Conservation (phyloP, 2,888 invertebrate species). For the Zelleria hepariella region DNA sequence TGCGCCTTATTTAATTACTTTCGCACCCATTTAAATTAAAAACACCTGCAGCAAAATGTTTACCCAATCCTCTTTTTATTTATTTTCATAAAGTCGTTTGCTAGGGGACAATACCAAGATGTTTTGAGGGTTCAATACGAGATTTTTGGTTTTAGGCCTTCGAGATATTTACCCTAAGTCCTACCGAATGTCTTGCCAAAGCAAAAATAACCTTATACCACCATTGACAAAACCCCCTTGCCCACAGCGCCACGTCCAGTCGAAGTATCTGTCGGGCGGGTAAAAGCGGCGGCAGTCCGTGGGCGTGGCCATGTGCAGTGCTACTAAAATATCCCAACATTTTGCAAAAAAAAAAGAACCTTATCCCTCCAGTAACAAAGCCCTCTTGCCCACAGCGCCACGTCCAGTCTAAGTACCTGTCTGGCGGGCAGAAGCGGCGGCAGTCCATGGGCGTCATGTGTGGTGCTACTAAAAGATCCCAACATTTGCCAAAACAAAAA, state of each 20-base stretch:
- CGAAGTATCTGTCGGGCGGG: slow-evolving; percentile 87
- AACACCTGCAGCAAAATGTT: too few relatives aligned
- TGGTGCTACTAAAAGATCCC: slow-evolving; percentile 84
- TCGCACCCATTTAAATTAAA: too few relatives aligned
- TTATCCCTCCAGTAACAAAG: neutral
- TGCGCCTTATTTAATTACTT: too few relatives aligned
- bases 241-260: slow-evolving; percentile 61
- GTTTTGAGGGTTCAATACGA: too few relatives aligned
- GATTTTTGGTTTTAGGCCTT: too few relatives aligned
- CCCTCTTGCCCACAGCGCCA: slow-evolving; percentile 44
- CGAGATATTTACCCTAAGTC: too few relatives aligned
- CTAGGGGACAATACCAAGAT: too few relatives aligned
- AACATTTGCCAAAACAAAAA: too few relatives aligned
- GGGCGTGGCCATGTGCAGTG: slow-evolving; percentile 84
- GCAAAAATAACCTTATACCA: neutral
- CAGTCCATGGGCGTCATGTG: slow-evolving; percentile 90
- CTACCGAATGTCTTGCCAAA: neutral
- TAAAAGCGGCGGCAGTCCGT: slow-evolving; percentile 92
- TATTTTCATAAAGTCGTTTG: too few relatives aligned
- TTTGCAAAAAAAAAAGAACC: neutral
- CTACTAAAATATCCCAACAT: neutral
- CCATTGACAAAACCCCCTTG: neutral
- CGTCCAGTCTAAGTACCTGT: slow-evolving; percentile 75
- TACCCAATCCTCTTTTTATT: too few relatives aligned
- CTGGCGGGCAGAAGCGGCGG: slow-evolving; percentile 95